Base-by-base conservation (phyloP, 2,797 vertebrate species). In the Steatocranus sp. region DNA sequence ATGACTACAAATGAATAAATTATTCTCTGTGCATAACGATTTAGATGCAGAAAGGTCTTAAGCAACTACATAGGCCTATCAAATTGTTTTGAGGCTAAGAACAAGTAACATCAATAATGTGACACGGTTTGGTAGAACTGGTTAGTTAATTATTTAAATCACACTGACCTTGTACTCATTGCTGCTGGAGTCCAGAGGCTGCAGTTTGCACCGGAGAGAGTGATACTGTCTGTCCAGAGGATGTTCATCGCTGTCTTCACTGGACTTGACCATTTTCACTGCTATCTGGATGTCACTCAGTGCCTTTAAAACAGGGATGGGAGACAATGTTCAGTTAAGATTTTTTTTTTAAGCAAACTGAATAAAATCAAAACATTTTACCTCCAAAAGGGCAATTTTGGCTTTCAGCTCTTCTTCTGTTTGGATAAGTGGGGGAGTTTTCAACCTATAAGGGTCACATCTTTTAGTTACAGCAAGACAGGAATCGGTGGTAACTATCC, bases 231-330 rank as follows among this genome's bases (percentile, higher is more conserved):
- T 92, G 94, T 98, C 97, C 84, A 97, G 36, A 14, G 97, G 97
- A 90, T 98, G 96, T 51, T 98, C 97, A 2, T 94, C 93, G 20
- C 89, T 77, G 53, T 90, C 50, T 15, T 82, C 32, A 49, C 92
- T 94, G 12, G 95, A 95, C 89, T 96, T 94, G 25, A 97, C 96
- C 95, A 98, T 95, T 86, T 97, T 97, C 82, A 98, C 96, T 8
- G 97, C 97, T 15, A 97, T 97, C 94, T 96, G 96, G 86, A 98
- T 97, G 88, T 98, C 97, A 86, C 96, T 94, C 66, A 98, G 90
- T 2, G 96, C 95, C 97, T 97, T 80, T 5, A 70, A 51, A 30
- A 53, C 48, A 43, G 27, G 3, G 1, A 80, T 8, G 32, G 5
- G 4, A 32, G 10, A 41, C 7, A 49, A 1, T 5, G 41, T 25